Evolutionary conservation across 2,797 vertebrate species (phyloP).

Genomic region (Nyctibius grandis): DNA sequence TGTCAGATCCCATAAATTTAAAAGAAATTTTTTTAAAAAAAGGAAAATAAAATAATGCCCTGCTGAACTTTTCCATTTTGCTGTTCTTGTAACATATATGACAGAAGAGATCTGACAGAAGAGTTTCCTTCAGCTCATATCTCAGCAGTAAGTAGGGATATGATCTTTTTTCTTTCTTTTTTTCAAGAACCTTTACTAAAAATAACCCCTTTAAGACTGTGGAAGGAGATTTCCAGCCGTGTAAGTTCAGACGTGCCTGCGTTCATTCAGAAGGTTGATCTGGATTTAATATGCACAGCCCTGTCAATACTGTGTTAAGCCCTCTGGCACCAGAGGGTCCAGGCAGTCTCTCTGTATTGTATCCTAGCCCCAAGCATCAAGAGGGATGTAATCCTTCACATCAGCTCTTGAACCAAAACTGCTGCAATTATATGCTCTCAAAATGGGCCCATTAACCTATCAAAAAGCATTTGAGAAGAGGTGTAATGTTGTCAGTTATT

Average conservation of each 20-base stretch:
- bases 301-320: constrained; percentile 67
- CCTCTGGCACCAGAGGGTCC: constrained; percentile 71
- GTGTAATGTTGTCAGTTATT: constrained; percentile 47
- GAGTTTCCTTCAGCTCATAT: constrained; percentile 59
- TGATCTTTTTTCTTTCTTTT: constrained; percentile 7
- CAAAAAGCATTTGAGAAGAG: constrained; percentile 50
- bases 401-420: constrained; percentile 58
- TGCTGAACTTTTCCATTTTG: constrained; percentile 70
- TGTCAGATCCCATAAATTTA: constrained; percentile 53
- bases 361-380: constrained; percentile 43
- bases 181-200: constrained; percentile 20
- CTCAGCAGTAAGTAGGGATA: constrained; percentile 37
- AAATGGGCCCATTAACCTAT: constrained; percentile 61
- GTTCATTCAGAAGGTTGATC: constrained; percentile 59
- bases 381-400: constrained; percentile 60
- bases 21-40: not conserved
- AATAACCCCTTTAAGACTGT: constrained; percentile 44
- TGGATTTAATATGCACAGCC: constrained; percentile 68
- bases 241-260: constrained; percentile 47
- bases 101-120: constrained; percentile 58
- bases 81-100: constrained; percentile 60
- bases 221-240: constrained; percentile 30
- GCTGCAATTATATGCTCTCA: constrained; percentile 47
- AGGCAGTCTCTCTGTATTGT: constrained; percentile 53
- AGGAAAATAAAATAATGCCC: constrained; percentile 21